Base-by-base conservation (phyloP, 2,797 vertebrate genomes). In the Enteromius fasciolatus region DNA sequence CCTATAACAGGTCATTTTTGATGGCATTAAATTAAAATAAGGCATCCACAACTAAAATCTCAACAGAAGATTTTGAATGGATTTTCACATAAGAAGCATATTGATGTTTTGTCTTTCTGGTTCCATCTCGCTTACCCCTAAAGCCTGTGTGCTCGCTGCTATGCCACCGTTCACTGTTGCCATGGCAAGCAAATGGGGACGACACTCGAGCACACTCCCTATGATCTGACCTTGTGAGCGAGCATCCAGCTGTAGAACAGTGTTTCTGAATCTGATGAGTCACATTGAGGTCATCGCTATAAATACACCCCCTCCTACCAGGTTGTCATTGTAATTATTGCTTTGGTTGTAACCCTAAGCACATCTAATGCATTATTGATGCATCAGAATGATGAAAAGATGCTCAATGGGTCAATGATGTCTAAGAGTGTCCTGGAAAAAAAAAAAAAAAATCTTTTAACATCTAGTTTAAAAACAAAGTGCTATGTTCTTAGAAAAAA, bases 251-350 rank as follows among this genome's bases (percentile, higher is more conserved):
- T 73, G 69, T 83, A 80, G 78, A 85, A 76, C 59, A 87, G 85
- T 28, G 74, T 80, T 64, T 81, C 33, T 39, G 50, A 84, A 76
- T 50, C 57, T 79, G 77, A 86, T 93, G 88, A 93, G 86, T 93
- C 89, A 92, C 82, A 78, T 85, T 77, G 73, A 82, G 88, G 86
- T 89, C 85, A 54, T 41, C 23, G 36, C 83, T 77, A 64, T 86
- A 82, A 85, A 85, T 84, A 84, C 25, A 78, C 64, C 72, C 64
- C 20, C 50, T 44, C 25, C 11, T 72, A 67, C 68, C 87, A 81
- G 12, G 91, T 93, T 92, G 90, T 93, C 92, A 92, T 92, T 91
- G 92, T 88, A 91, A 94, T 93, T 85, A 87, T 86, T 79, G 76
- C 85, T 88, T 90, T 87, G 77, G 41, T 85, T 85, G 85, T 86